Evolutionary conservation across 2,797 vertebrate species (phyloP).

Genomic region (Nothura maculosa): DNA sequence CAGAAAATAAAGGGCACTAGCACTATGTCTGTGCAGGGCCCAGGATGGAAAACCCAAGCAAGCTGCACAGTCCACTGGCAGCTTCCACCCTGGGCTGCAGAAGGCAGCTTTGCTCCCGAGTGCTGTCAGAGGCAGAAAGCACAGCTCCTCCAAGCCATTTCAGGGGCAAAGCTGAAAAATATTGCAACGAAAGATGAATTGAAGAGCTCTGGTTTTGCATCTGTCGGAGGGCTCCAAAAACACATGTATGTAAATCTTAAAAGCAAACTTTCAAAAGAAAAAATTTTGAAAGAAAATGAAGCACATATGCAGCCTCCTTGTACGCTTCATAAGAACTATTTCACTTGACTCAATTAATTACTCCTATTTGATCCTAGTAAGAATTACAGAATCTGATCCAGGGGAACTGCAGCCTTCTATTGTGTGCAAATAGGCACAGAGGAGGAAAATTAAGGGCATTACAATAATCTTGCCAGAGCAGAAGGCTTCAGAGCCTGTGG

Average conservation of each 20-base stretch:
- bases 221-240: background rate
- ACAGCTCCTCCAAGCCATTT: background rate
- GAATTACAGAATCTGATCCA: background rate
- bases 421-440: background rate
- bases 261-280: background rate
- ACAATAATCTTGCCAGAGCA: background rate
- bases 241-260: background rate
- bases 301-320: background rate
- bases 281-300: background rate
- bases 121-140: slow-evolving; percentile 13
- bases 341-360: background rate
- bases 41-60: slow-evolving; percentile 27
- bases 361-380: background rate
- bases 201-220: background rate
- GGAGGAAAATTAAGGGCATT: background rate
- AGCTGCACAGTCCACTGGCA: background rate
- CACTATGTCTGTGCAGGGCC: background rate
- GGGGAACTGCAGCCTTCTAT: background rate
- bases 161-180: background rate
- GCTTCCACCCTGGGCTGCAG: background rate
- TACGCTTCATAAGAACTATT: background rate
- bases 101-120: background rate
- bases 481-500: background rate
- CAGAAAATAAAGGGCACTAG: slow-evolving; percentile 54
- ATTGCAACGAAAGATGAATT: background rate